Evolutionary conservation across 2,797 vertebrate genomes (phyloP), one percentile per base, ranked within the genome.

Genomic region (Staurois parvus): DNA sequence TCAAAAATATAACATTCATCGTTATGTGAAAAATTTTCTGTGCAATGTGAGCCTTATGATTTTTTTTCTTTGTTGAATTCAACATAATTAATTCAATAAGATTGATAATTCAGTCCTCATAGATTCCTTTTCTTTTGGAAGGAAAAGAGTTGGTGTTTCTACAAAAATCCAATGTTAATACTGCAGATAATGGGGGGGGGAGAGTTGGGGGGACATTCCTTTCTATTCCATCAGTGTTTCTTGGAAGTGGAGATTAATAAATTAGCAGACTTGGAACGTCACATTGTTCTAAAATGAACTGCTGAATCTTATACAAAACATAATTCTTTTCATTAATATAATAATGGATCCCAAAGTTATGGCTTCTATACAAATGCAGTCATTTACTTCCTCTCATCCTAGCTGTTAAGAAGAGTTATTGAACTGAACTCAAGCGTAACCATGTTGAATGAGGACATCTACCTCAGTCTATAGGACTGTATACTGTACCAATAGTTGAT

Each of bases 291-390:
- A 13, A 45, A 79, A 85, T 74, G n/a, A 29, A 85, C 73, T 67
- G 69, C 28, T 34, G 37, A 74, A 64, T 79, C 75, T 79, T 45
- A 64, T 66, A 76, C 37, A 79, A 72, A 78, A 62, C 75, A 79
- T 79, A 28, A 78, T 73, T 79, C 69, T 79, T 79, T 26, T 64
- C 66, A 72, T 79, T 79, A 84, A 79, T 84, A 84, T 34, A 66
- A 62, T 72, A 84, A 84, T 84, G 83, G 69, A 34, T 72, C 40
- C 32, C 2, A 32, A 73, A 64, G 32, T 79, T 66, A 84, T 78
- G 76, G 83, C 83, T 72, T 26, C 30, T 29, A 34, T 79, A 72
- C 68, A 78, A 72, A 84, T 79, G 37, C 64, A 84, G 42, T 79
- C 24, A 79, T 79, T 84, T 32, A 70, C 68, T 79, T 78, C 52